Evolutionary conservation across 2,888 invertebrate species (phyloP), one percentile per base, ranked within the genome.

Genomic region (Agrypnus murinus): DNA sequence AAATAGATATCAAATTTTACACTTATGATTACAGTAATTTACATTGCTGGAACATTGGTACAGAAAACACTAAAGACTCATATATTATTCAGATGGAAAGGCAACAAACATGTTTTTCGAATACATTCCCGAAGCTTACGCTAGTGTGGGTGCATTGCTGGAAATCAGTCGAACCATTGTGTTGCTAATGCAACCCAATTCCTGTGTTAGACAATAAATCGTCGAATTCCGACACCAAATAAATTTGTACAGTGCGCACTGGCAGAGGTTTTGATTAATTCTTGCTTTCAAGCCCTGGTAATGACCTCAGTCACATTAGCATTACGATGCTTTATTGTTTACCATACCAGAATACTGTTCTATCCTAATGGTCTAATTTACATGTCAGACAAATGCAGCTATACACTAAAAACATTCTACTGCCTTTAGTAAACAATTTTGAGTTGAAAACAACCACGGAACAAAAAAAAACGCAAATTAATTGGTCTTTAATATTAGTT

Each of bases 201-300:
- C 69, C 68, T 65, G 63, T 36, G 48, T 70, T 58, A 48, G 64
- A 55, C 53, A 67, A 71, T 73, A 73, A 71, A 73, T 73, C 71
- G 65, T 69, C 64, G 59, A 71, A 68, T 73, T 73, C 69, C 71
- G 65, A 73, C 69, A 60, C 64, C 40, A 71, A 63, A 71, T 68
- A 73, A 73, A 73, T 73, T 68, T 68, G 64, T 59, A 59, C 55
- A 65, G 36, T 70, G 63, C 66, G 60, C 60, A 32, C 65, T 64
- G 57, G 55, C 63, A 50, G 63, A 64, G 63, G 53, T 70, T 73
- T 73, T 73, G 73, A 73, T 73, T 73, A 73, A 73, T 73, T 73
- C 73, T 68, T 70, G 67, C 69, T 70, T 67, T 70, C 70, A 62
- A 63, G 62, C 38, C 48, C 62, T 57, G 43, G 57, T 66, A 67